These are phyloP conservation scores for Epinotia bilunana DNA, from an alignment of 2,888 invertebrate genomes.

Conservation along the genomic window DNA sequence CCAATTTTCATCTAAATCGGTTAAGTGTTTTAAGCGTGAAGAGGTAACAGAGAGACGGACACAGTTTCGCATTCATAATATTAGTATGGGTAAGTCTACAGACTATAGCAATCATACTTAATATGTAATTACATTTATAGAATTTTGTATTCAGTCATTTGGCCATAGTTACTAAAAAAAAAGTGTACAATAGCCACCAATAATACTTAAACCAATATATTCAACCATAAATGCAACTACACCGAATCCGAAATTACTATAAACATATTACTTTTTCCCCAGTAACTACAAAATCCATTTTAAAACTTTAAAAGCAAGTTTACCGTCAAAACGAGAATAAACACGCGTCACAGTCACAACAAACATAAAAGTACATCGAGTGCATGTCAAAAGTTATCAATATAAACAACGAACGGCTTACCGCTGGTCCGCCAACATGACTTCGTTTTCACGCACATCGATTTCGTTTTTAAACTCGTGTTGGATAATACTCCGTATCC, in stretches of 20 bases:
- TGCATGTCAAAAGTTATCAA: conserved; percentile 36
- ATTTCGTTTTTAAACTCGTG: conserved; percentile 90
- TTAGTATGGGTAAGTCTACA: too few relatives aligned
- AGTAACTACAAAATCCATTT: not conserved
- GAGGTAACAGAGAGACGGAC: too few relatives aligned
- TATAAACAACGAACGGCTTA: conserved; percentile 63
- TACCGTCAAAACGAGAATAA: conserved; percentile 14
- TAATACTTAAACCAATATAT: too few relatives aligned
- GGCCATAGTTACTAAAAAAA: too few relatives aligned
- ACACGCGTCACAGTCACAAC: conserved; percentile 13
- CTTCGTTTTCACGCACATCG: conserved; percentile 87
- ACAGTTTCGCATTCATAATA: too few relatives aligned
- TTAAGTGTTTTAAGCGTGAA: too few relatives aligned
- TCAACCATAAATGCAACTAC: too few relatives aligned
- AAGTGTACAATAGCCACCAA: too few relatives aligned
- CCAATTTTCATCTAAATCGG: too few relatives aligned
- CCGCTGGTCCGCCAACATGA: conserved; percentile 88
- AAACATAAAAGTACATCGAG: conserved; percentile 39
- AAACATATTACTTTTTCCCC: not conserved
- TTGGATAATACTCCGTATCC: conserved; percentile 86
- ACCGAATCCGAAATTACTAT: not conserved
- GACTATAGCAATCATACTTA: too few relatives aligned
- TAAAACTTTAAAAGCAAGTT: not conserved
- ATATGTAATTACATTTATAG: too few relatives aligned
- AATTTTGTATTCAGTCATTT: too few relatives aligned